Percentiles rank a stretch among this genome's conserved stretches.
Evolutionary conservation across 2,797 vertebrate genomes (phyloP).

Genomic region (Serranus cabrilla): DNA sequence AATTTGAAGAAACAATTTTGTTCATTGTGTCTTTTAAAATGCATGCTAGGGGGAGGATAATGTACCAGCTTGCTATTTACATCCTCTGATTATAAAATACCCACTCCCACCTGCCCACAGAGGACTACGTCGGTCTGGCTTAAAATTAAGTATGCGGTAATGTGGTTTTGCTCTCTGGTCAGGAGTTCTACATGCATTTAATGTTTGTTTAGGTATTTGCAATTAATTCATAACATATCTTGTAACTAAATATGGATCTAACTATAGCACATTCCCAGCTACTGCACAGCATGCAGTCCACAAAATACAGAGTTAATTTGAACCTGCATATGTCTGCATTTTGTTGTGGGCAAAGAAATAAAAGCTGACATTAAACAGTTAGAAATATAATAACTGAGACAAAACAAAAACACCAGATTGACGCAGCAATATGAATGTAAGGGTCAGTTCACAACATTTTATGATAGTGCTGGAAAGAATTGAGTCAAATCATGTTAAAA

Average conservation of each 20-base stretch:
- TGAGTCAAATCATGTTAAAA: background rate
- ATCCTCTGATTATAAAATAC: constrained; percentile 1
- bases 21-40: constrained; percentile 16
- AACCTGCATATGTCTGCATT: background rate
- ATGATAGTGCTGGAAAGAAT: background rate
- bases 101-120: background rate
- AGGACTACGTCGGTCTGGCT: background rate
- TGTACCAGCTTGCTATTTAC: constrained; percentile 12
- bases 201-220: background rate
- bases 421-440: background rate
- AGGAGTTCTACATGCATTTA: background rate
- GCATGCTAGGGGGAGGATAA: background rate
- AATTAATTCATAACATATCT: background rate
- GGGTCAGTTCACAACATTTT: background rate
- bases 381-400: background rate
- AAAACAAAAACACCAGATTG: constrained; percentile 8
- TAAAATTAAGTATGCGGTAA: constrained; percentile 9
- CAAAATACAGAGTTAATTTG: background rate
- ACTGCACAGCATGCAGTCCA: background rate
- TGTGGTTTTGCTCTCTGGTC: background rate
- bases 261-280: background rate
- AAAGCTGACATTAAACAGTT: background rate
- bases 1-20: background rate
- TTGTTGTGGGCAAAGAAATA: background rate
- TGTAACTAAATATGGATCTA: constrained; percentile 8